Evolutionary conservation across 2,888 invertebrate species (phyloP), one percentile per base, ranked within the genome.

Genomic region (Blera fallax): DNA sequence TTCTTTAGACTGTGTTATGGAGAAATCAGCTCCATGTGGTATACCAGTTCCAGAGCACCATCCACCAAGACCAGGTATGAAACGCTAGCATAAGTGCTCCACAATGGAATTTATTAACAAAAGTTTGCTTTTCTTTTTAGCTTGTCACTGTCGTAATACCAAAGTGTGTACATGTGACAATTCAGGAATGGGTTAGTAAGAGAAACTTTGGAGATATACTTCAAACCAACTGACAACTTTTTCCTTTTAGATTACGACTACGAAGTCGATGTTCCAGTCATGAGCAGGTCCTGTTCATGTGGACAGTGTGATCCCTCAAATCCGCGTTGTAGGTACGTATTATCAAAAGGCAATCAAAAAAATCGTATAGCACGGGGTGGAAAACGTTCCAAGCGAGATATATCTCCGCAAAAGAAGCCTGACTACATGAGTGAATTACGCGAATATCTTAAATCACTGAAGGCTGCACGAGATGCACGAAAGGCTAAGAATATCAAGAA

Each of bases 281-380:
- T 11, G 21, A 10, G 64, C 60, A 37, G 79, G n/a, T 69, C 56
- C 37, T 85, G 89, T 34, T 81, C 83, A 58, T 91, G 90, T 87
- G 88, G 88, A 24, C 60, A 79, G 37, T 89, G 89, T 69, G 87
- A 81, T 27, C 88, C 84, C 76, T 84, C 78, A 52, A 89, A 70
- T 64, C 62, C 88, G 77, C 54, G 83, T 64, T 87, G 88, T 88
- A 91, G 91, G 90, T 91, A 91, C 82, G 91, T 91, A 89, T 80
- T 82, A 8, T 64, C 69, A 21, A n/a, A n/a, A n/a, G 60, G 21
- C 34, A 32, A 40, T 56, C 62, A 37, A 45, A 58, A 50, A 78
- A 87, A 76, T 40, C 45, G 24, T 45, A 85, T 85, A 52, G 1
- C 24, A 16, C 40, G 45, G 3, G 1, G 10, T 10, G 54, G 45